A percentile compares a stretch with the other conserved stretches of the same genome.
Conservation (phyloP, 1,140 invertebrate genomes). For the Microvelia longipes region DNA sequence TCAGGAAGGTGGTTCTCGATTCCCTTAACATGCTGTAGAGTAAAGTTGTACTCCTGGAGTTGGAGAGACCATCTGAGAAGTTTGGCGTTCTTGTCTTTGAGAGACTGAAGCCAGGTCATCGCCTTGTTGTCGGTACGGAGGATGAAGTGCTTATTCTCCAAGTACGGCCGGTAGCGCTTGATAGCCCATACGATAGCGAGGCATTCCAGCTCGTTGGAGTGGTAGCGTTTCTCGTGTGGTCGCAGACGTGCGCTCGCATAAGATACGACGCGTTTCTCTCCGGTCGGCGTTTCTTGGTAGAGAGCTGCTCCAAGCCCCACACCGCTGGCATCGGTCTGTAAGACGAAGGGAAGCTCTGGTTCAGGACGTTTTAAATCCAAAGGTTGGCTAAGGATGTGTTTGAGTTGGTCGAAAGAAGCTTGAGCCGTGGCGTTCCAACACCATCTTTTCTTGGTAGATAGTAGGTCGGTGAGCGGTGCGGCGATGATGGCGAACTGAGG, state of each 20-base stretch:
- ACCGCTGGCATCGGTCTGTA: constrained; percentile 24
- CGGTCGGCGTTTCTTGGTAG: constrained; percentile 7
- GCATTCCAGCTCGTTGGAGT: constrained; percentile 20
- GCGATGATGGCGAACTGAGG: constrained; percentile 28
- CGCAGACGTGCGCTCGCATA: constrained; percentile 18
- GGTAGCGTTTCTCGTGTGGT: constrained; percentile 21
- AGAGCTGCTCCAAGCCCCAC: constrained; percentile 1
- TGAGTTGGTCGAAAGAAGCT: background rate
- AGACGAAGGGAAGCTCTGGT: constrained; percentile 19
- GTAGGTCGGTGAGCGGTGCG: constrained; percentile 20
- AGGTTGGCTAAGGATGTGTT: background rate
- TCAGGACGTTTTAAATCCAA: constrained; percentile 20
- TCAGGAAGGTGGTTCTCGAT: background rate
- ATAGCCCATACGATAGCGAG: constrained; percentile 16
- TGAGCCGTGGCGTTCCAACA: constrained; percentile 5
- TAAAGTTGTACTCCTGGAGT: background rate
- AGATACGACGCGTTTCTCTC: constrained; percentile 15
- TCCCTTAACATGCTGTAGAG: background rate
- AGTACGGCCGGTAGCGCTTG: background rate
- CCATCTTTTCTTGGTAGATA: constrained; percentile 7
- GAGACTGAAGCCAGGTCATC: background rate
- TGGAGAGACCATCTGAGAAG: background rate
- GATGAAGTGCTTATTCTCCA: background rate
- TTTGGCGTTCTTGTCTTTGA: background rate
- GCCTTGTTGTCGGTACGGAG: background rate